phyloP scores from a whole-genome alignment of 1,140 invertebrate species.

The Aphidius ervi region DNA sequence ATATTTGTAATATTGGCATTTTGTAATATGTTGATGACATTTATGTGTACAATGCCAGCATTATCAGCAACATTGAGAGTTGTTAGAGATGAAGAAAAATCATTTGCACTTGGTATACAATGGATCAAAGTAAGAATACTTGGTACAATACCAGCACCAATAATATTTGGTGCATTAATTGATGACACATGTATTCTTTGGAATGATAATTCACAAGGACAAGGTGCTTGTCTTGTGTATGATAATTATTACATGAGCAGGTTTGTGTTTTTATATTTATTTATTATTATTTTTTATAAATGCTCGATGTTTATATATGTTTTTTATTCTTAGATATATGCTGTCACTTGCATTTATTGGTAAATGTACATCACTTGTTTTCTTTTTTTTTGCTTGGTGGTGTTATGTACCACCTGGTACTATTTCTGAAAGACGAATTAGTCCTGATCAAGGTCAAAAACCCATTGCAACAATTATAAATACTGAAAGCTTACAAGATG shows the following conservation, averaged over 20 bases:
- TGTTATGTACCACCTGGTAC: conserved; percentile 59
- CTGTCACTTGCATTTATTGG: conserved; percentile 60
- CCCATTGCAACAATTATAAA: conserved; percentile 32
- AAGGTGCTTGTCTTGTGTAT: conserved; percentile 66
- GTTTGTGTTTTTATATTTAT: conserved; percentile 38
- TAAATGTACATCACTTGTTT: conserved; percentile 61
- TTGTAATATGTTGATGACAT: conserved; percentile 70
- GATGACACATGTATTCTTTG: conserved; percentile 79
- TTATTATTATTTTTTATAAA: too few species aligned
- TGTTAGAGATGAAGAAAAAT: conserved; percentile 75
- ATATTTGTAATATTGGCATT: conserved; percentile 66
- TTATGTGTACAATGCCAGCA: conserved; percentile 73
- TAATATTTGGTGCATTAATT: conserved; percentile 79
- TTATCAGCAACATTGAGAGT: conserved; percentile 73
- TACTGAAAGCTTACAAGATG: conserved; percentile 14
- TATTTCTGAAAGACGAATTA: conserved; percentile 27
- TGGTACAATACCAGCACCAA: conserved; percentile 82
- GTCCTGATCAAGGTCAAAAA: conserved; percentile 27
- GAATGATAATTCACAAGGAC: conserved; percentile 59
- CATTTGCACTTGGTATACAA: conserved; percentile 82
- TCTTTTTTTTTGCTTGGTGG: conserved; percentile 69
- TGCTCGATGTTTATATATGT: too few species aligned
- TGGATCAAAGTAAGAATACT: conserved; percentile 77
- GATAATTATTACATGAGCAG: conserved; percentile 69
- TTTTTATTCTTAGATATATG: conserved; percentile 59